Evolutionary conservation across 2,888 invertebrate species (phyloP), one percentile per base, ranked within the genome.

Genomic region (Drepanosiphum platanoidis): DNA sequence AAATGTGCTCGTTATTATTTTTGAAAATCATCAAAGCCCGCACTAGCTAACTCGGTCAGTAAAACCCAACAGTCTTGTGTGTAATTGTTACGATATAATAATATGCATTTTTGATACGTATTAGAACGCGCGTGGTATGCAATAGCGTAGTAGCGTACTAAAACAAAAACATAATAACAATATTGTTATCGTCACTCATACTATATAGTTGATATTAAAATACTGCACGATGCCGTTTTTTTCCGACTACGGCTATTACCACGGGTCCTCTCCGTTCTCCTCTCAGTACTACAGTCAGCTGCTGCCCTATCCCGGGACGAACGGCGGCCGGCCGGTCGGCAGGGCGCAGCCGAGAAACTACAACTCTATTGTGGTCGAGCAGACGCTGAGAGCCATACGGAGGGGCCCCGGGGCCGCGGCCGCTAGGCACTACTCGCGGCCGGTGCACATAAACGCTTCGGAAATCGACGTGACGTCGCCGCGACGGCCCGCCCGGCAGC

Each of bases 391-490:
- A n/a, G 72, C 80, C 42, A 80, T 86, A 30, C 27, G 86, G 1
- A 34, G 78, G n/a, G 34, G 70, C 27, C 72, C 86, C 5, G 72
- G 39, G 11, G 80, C 72, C 9, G 5, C 32, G 0, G 66, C 80
- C 7, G 72, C 77, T 7, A 75, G 77, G 5, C 75, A 84, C 18
- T 77, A 77, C 32, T n/a, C 84, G 2, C 92, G 94, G 81, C 95
- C 95, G 1, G 93, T 94, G 78, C 92, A 93, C 87, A 94, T 95
- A 87, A 95, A 95, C 89, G 95, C 96, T 3, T 95, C 95, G 46
- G 95, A 95, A 89, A 96, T 96, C 87, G 96, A 96, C 89, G 95
- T 96, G 0, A 87, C 88, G 86, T 86, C 86, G 58, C 86, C 88
- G 46, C 88, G 87, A 89, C 87, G 87, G 74, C 82, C 84, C 13